Evolutionary conservation across 2,888 invertebrate species (phyloP).

Genomic region (Euproctis similis): DNA sequence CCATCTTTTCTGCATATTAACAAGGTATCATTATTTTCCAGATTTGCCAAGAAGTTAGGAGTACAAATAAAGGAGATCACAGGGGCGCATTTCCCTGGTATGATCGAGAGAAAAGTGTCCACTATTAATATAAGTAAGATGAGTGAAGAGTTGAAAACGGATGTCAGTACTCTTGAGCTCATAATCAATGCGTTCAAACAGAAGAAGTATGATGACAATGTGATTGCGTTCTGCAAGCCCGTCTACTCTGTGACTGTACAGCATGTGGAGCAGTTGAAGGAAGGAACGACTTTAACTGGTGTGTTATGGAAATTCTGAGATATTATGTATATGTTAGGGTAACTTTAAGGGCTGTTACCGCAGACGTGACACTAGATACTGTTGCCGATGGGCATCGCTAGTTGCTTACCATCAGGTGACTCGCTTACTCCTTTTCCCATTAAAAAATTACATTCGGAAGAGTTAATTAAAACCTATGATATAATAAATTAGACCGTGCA

Average conservation of each 20-base stretch:
- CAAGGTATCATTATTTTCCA: slow-evolving; percentile 26
- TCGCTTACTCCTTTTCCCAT: no score
- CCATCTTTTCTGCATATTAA: no score
- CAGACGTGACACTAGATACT: no score
- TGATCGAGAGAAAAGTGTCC: slow-evolving; percentile 39
- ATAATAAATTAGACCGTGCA: no score
- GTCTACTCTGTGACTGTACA: slow-evolving; percentile 85
- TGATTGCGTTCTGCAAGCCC: slow-evolving; percentile 80
- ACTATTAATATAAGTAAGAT: slow-evolving; percentile 33
- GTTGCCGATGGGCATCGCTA: no score
- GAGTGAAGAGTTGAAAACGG: slow-evolving; percentile 70
- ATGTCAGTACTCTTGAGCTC: slow-evolving; percentile 78
- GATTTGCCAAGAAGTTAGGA: slow-evolving; percentile 62
- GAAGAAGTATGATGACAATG: slow-evolving; percentile 82
- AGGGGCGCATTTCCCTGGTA: slow-evolving; percentile 48
- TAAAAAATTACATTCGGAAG: no score
- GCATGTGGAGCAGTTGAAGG: slow-evolving; percentile 78
- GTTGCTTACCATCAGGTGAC: no score
- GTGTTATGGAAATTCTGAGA: no score
- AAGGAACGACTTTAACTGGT: slow-evolving; percentile 80
- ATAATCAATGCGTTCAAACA: slow-evolving; percentile 85
- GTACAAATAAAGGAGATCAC: slow-evolving; percentile 59
- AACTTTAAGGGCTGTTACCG: no score
- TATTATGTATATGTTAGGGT: no score
- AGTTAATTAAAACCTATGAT: no score